Evolutionary conservation across 2,113 vertebrate genomes (phyloP), one percentile per base, ranked within the genome.

Genomic region (Planiliza haematocheilus): DNA sequence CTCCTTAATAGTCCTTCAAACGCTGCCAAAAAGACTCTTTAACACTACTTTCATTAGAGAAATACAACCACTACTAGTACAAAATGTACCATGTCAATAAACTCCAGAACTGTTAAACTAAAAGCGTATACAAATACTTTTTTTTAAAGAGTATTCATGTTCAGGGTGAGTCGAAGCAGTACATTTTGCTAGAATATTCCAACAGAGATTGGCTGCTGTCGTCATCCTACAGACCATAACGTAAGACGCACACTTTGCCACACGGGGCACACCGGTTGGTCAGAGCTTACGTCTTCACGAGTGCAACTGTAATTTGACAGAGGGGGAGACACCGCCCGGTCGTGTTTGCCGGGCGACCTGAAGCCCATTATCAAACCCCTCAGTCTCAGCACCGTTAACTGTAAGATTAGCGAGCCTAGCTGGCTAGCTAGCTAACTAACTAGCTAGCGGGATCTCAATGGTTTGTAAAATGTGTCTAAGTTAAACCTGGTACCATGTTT

Each of bases 121-220:
- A 34, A 34, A 16, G 46, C 34, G 21, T 16, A 38, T 41, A 42
- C 41, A 21, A 1, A 16, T 42, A 13, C 21, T 24, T 64, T n/a
- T n/a, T n/a, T n/a, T n/a, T n/a, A n/a, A n/a, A n/a, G n/a, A n/a
- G n/a, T n/a, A n/a, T n/a, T n/a, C n/a, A n/a, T n/a, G n/a, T n/a
- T n/a, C n/a, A n/a, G n/a, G n/a, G n/a, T 12, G 11, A 20, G 8
- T 20, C 48, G 8, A 14, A 1, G 7, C 6, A 3, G 18, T 13
- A 2, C 62, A 43, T 75, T 21, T 76, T 89, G 66, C 91, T 90
- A 90, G 92, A 93, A 93, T 88, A 84, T 93, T 94, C 92, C 43
- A 82, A 71, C 37, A 59, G 69, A 70, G 24, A 42, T 46, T 60
- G 70, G 58, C 30, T 62, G 64, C 13, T 85, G 86, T 55, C 86